These are phyloP conservation scores for Leucopsar rothschildi DNA, from an alignment of 2,113 vertebrate species.

Conservation along the genomic window DNA sequence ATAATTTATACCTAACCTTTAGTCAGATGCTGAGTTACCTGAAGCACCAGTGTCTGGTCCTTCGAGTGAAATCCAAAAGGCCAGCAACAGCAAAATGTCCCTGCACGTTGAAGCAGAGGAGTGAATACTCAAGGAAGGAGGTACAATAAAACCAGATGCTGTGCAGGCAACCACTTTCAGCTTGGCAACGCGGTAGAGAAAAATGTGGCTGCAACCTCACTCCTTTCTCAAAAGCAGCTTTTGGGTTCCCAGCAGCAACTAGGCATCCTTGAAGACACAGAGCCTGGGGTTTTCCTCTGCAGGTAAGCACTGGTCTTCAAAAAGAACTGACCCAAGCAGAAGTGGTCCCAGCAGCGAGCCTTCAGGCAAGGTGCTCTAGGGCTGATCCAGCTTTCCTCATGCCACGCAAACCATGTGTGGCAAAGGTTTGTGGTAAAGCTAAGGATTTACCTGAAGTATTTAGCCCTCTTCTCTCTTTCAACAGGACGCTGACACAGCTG, in stretches of 20 bases:
- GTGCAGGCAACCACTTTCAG: not conserved
- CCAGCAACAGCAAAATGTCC: not conserved
- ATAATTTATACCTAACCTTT: not conserved
- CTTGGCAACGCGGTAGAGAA: not conserved
- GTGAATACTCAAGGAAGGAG: not conserved
- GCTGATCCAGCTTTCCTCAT: not conserved
- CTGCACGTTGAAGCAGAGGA: fast-evolving
- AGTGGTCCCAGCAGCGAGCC: fast-evolving
- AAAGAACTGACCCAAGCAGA: not conserved
- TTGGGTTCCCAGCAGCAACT: not conserved
- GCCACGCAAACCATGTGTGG: not conserved
- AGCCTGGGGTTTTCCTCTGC: not conserved
- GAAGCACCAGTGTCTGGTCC: fast-evolving
- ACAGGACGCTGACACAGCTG: not conserved
- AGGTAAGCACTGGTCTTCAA: not conserved
- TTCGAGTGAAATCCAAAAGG: not conserved
- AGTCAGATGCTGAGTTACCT: not conserved
- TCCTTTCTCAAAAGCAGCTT: not conserved
- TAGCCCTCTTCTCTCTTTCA: not conserved
- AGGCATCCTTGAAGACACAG: fast-evolving
- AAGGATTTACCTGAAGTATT: not conserved
- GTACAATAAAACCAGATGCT: not conserved
- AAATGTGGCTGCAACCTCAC: not conserved
- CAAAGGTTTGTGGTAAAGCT: not conserved
- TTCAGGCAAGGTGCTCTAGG: fast-evolving